Conservation (phyloP, 2,888 invertebrate genomes). For the Seladonia tumulorum region DNA sequence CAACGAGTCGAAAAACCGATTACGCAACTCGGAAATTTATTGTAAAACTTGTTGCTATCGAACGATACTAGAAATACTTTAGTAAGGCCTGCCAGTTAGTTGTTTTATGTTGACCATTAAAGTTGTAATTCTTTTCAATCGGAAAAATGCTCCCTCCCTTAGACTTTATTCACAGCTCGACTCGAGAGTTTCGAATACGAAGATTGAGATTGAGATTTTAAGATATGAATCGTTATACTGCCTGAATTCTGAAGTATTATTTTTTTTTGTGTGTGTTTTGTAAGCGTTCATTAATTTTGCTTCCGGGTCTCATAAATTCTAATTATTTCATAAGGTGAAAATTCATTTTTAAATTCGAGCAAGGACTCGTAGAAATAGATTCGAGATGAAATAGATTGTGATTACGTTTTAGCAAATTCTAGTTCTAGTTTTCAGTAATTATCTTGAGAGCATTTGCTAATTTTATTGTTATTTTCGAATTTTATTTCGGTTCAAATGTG, state of each 20-base stretch:
- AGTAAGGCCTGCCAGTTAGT: not conserved
- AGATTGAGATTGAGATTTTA: not conserved
- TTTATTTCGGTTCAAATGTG: not conserved
- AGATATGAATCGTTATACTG: not conserved
- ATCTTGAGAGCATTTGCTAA: too few relatives aligned
- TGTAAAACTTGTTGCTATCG: not conserved
- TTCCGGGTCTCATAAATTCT: too few relatives aligned
- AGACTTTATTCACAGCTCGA: not conserved
- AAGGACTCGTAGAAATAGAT: too few relatives aligned
- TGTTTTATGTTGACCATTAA: not conserved
- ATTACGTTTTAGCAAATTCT: too few relatives aligned
- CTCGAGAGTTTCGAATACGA: not conserved
- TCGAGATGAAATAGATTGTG: too few relatives aligned
- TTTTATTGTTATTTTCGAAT: too few relatives aligned
- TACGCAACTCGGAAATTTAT: slow-evolving; percentile 12
- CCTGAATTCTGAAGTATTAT: too few relatives aligned
- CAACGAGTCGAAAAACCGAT: slow-evolving; percentile 10
- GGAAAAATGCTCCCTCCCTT: not conserved
- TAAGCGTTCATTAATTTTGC: too few relatives aligned
- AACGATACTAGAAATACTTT: not conserved
- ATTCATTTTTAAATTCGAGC: too few relatives aligned
- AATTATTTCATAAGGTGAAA: too few relatives aligned
- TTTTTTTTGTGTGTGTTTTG: too few relatives aligned
- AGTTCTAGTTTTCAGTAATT: too few relatives aligned
- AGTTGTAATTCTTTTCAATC: not conserved